Conservation (phyloP, 2,113 vertebrate species). For the Lampris megalopsis region DNA sequence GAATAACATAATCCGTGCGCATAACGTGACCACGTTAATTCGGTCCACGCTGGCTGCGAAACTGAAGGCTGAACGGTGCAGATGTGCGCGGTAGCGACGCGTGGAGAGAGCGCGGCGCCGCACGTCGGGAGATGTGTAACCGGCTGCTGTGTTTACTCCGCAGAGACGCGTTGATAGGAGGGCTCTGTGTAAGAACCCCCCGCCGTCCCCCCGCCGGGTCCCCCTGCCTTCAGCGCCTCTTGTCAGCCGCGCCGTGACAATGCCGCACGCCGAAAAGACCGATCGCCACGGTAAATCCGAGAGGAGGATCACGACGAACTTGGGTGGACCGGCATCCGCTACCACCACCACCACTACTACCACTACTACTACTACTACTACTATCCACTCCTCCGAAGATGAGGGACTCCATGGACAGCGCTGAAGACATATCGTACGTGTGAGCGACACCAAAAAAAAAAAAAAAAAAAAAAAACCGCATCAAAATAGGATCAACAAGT, state of each 20-base stretch:
- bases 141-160: slow-evolving; percentile 50
- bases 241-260: slow-evolving; percentile 10
- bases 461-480: slow-evolving; percentile 7
- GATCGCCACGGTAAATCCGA: slow-evolving; percentile 35
- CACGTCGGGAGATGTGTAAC: slow-evolving; percentile 48
- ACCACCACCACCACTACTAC: too few species aligned
- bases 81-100: too few species aligned
- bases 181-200: slow-evolving; percentile 50
- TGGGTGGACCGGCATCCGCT: slow-evolving; percentile 24
- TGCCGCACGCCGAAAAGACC: slow-evolving; percentile 6
- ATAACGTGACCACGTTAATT: too few species aligned
- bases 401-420: slow-evolving; percentile 44
- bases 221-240: not conserved
- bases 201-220: slow-evolving; percentile 64
- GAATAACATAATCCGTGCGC: too few species aligned
- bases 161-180: slow-evolving; percentile 47
- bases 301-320: slow-evolving; percentile 36
- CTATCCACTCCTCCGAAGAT: slow-evolving; percentile 36
- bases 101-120: too few species aligned
- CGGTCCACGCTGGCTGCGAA: too few species aligned
- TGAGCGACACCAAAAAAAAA: slow-evolving; percentile 37
- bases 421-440: slow-evolving; percentile 57
- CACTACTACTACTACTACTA: not conserved
- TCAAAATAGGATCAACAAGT: not conserved
- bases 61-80: too few species aligned